Evolutionary conservation across 2,797 vertebrate genomes (phyloP).

Genomic region (Rachycentron canadum): DNA sequence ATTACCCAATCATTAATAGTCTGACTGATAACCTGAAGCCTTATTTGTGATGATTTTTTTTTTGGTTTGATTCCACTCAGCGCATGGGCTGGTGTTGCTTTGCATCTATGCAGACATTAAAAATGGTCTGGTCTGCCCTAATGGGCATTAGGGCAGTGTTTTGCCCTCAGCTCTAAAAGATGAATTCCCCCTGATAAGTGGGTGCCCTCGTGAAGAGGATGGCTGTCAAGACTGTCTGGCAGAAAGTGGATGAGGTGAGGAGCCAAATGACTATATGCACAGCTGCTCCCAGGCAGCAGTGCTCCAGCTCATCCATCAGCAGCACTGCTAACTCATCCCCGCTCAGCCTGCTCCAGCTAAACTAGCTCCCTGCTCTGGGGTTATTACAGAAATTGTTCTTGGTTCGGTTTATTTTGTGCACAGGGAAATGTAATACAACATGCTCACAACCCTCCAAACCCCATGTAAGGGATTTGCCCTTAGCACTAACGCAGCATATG

Average conservation of each 20-base stretch:
- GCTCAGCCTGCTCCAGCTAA: slow-evolving; percentile 22
- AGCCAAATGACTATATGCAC: slow-evolving; percentile 73
- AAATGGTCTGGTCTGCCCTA: too few relatives aligned
- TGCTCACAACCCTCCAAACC: neutral
- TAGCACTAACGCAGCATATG: neutral
- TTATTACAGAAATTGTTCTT: slow-evolving; percentile 7
- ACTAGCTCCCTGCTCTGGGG: slow-evolving; percentile 26
- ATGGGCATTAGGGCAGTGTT: slow-evolving; percentile 34
- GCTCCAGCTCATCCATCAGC: slow-evolving; percentile 72
- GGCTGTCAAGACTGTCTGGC: slow-evolving; percentile 65
- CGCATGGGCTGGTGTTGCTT: slow-evolving; percentile 13
- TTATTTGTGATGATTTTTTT: neutral
- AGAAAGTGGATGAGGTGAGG: slow-evolving; percentile 72
- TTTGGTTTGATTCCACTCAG: neutral
- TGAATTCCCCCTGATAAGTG: slow-evolving; percentile 65
- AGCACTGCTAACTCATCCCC: slow-evolving; percentile 34
- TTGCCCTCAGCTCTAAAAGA: slow-evolving; percentile 61
- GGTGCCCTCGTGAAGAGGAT: slow-evolving; percentile 61
- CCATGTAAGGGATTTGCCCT: neutral
- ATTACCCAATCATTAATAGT: slow-evolving; percentile 6
- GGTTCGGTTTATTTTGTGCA: neutral
- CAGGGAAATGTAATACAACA: neutral
- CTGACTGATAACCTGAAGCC: slow-evolving; percentile 2
- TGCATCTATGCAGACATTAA: slow-evolving; percentile 46
- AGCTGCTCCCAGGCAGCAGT: slow-evolving; percentile 68